Percentiles rank a stretch among this genome's conserved stretches.
Evolutionary conservation across 2,888 invertebrate species (phyloP).

Genomic region (Tenthredo scrophulariae): DNA sequence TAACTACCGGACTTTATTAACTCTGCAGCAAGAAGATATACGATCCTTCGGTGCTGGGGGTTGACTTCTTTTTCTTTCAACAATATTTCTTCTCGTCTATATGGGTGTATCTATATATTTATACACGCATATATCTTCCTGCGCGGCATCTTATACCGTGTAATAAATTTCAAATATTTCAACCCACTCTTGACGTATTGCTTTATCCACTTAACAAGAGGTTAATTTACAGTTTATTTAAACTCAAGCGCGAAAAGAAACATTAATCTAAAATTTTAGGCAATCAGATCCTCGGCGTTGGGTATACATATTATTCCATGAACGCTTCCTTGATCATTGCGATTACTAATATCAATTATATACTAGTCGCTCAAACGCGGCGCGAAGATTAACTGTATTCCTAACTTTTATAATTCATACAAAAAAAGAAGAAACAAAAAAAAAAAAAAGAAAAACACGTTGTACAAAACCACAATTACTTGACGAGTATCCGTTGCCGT

Average conservation of each 20-base stretch:
- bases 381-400: not conserved
- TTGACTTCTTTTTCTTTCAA: not conserved
- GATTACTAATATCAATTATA: constrained; percentile 11
- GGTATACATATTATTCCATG: not conserved
- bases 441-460: not conserved
- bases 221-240: constrained; percentile 10
- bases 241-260: constrained; percentile 16
- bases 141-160: not conserved
- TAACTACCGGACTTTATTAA: not conserved
- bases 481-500: constrained; percentile 6
- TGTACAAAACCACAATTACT: not conserved
- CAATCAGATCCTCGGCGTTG: not conserved
- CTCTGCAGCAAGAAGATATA: not conserved
- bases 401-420: not conserved
- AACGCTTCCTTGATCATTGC: not conserved
- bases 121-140: no score
- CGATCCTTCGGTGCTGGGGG: not conserved
- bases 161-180: not conserved
- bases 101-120: no score
- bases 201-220: not conserved
- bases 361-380: not conserved
- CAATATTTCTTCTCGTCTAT: not conserved
- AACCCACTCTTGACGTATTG: not conserved
- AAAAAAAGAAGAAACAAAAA: not conserved
- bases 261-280: not conserved